These are phyloP conservation scores for Collichthys lucidus DNA, from an alignment of 2,113 vertebrate species.

Conservation along the genomic window DNA sequence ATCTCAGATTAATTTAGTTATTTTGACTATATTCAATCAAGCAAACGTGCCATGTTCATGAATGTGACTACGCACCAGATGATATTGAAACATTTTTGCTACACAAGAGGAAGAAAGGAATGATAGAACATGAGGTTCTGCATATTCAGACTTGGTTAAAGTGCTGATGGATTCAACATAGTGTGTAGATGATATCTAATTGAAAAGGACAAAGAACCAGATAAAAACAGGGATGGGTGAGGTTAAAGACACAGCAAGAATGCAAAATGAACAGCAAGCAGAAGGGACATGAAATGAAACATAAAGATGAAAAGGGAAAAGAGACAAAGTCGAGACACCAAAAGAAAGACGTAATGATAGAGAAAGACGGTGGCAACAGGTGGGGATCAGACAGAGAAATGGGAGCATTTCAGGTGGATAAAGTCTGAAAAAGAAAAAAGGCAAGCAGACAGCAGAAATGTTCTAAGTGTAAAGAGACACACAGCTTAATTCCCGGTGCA, in stretches of 20 bases:
- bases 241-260: no score
- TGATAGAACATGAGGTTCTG: not conserved
- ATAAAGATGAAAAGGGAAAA: not conserved
- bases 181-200: not conserved
- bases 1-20: no score
- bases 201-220: not conserved
- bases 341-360: not conserved
- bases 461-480: not conserved
- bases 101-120: not conserved
- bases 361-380: not conserved
- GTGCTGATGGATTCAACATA: not conserved
- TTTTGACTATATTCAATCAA: no score
- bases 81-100: no score
- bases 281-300: not conserved
- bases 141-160: not conserved
- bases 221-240: no score
- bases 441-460: not conserved
- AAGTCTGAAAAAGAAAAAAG: conserved; percentile 11
- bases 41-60: no score
- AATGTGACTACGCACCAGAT: no score
- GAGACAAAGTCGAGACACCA: not conserved
- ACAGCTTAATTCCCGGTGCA: not conserved
- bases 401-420: not conserved
- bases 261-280: not conserved
- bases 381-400: not conserved